These are phyloP conservation scores for Zingel zingel DNA, from an alignment of 2,113 vertebrate genomes.

Conservation along the genomic window DNA sequence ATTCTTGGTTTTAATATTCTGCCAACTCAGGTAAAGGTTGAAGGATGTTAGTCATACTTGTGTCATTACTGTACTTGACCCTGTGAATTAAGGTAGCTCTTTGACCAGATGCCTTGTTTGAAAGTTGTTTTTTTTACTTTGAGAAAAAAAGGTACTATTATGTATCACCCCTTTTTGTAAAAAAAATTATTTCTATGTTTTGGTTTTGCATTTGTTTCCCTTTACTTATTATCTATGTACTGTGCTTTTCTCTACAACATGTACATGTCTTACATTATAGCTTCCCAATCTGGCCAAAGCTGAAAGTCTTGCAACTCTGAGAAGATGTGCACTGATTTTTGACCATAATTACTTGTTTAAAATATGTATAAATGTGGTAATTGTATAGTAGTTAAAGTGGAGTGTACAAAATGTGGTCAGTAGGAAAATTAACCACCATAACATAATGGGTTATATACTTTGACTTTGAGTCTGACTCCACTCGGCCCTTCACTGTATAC, in stretches of 20 bases:
- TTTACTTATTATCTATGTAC: slow-evolving; percentile 52
- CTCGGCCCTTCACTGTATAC: slow-evolving; percentile 18
- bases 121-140: slow-evolving; percentile 30
- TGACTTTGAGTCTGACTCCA: slow-evolving; percentile 17
- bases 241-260: slow-evolving; percentile 54
- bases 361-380: slow-evolving; percentile 43
- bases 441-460: slow-evolving; percentile 23
- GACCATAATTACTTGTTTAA: slow-evolving; percentile 36
- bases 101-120: slow-evolving; percentile 75
- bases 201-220: slow-evolving; percentile 42
- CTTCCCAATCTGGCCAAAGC: slow-evolving; percentile 67
- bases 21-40: slow-evolving; percentile 75
- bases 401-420: slow-evolving; percentile 43
- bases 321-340: slow-evolving; percentile 60
- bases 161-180: slow-evolving; percentile 19
- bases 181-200: slow-evolving; percentile 34
- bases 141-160: slow-evolving; percentile 58
- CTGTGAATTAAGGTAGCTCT: slow-evolving; percentile 58
- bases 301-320: slow-evolving; percentile 47
- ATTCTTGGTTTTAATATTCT: slow-evolving; percentile 50
- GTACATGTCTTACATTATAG: slow-evolving; percentile 30
- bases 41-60: slow-evolving; percentile 38
- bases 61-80: slow-evolving; percentile 45
- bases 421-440: slow-evolving; percentile 33
- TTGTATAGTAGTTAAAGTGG: slow-evolving; percentile 41